A percentile compares a stretch with the other conserved stretches of the same genome.
These are phyloP conservation scores for Orius laevigatus DNA, from an alignment of 1,140 invertebrate genomes.

Conservation along the genomic window DNA sequence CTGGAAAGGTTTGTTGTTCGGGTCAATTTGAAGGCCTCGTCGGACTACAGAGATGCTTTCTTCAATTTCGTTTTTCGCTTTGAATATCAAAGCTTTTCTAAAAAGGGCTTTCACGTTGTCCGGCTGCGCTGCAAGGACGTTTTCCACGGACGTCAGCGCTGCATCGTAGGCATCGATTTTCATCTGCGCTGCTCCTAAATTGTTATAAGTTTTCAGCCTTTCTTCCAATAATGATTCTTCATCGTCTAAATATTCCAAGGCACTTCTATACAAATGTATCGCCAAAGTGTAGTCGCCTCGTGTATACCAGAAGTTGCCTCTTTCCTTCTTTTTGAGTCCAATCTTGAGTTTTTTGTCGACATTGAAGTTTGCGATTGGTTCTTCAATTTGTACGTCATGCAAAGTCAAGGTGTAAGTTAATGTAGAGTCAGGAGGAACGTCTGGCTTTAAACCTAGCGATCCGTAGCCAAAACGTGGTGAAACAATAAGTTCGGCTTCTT, in stretches of 20 bases:
- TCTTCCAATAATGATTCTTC: slow-evolving; percentile 52
- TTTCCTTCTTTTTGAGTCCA: slow-evolving; percentile 47
- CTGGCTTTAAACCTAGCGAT: slow-evolving; percentile 40
- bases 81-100: slow-evolving; percentile 56
- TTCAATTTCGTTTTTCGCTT: slow-evolving; percentile 38
- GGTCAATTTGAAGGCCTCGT: slow-evolving; percentile 39
- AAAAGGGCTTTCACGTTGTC: slow-evolving; percentile 78
- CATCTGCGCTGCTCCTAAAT: slow-evolving; percentile 75
- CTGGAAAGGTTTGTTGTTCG: slow-evolving; percentile 36
- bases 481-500: slow-evolving; percentile 50
- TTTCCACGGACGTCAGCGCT: slow-evolving; percentile 60
- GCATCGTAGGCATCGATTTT: slow-evolving; percentile 68
- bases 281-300: slow-evolving; percentile 58
- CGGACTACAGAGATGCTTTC: slow-evolving; percentile 40
- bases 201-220: slow-evolving; percentile 69
- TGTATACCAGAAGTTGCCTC: slow-evolving; percentile 77
- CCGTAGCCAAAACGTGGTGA: slow-evolving; percentile 62
- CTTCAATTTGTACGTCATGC: slow-evolving; percentile 40
- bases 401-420: slow-evolving; percentile 51
- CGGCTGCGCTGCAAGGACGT: slow-evolving; percentile 65
- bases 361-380: slow-evolving; percentile 41
- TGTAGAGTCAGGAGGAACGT: slow-evolving; percentile 44
- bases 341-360: slow-evolving; percentile 44
- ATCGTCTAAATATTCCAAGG: slow-evolving; percentile 63
- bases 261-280: slow-evolving; percentile 68